Evolutionary conservation across 2,113 vertebrate species (phyloP).

Genomic region (Psittacula cyanocephala): DNA sequence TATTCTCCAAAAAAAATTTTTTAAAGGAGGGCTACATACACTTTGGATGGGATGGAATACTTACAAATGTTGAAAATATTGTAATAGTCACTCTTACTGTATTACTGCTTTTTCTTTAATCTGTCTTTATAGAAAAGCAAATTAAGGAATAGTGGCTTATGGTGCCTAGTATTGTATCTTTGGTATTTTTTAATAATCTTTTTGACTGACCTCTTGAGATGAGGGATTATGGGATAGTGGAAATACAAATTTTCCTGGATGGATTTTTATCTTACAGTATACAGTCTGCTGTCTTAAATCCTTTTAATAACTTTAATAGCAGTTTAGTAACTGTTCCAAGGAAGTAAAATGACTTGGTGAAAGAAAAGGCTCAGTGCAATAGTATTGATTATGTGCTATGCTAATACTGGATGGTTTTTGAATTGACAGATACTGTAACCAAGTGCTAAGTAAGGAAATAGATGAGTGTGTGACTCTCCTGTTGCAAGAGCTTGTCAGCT

Average conservation of each 20-base stretch:
- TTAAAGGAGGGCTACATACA: background rate
- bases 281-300: background rate
- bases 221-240: background rate
- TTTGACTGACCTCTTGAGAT: background rate
- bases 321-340: background rate
- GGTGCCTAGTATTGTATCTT: background rate
- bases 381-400: background rate
- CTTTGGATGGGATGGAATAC: background rate
- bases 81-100: background rate
- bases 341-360: background rate
- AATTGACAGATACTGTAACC: constrained; percentile 91
- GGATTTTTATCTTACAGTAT: background rate
- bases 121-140: background rate
- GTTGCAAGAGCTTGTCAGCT: constrained; percentile 95
- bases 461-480: constrained; percentile 95
- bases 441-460: constrained; percentile 98
- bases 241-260: background rate
- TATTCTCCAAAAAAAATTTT: background rate
- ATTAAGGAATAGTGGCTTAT: background rate
- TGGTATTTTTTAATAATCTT: background rate
- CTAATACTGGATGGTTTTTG: background rate
- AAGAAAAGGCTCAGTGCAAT: background rate
- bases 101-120: background rate
- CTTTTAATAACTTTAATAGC: background rate
- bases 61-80: background rate